A percentile compares a stretch with the other conserved stretches of the same genome.
These are phyloP conservation scores for Poecilia latipinna DNA, from an alignment of 2,113 vertebrate species.

Conservation along the genomic window DNA sequence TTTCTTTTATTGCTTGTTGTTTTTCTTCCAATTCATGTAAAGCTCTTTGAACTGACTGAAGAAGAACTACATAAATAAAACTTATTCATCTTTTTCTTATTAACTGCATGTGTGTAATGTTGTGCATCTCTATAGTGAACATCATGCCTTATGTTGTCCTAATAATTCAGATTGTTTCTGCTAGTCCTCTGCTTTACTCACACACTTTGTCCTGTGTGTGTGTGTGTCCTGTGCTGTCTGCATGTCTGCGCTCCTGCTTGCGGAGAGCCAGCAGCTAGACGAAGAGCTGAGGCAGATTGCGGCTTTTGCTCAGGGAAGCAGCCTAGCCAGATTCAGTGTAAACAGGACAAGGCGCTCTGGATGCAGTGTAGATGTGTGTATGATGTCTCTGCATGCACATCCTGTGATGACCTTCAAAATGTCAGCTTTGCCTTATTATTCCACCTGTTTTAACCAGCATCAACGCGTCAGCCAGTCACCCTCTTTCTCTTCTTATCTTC, in stretches of 20 bases:
- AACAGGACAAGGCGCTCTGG: slow-evolving; percentile 33
- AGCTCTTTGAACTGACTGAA: too few relatives aligned
- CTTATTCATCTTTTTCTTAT: too few relatives aligned
- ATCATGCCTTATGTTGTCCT: not conserved
- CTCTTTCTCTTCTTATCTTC: not conserved
- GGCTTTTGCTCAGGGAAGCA: slow-evolving; percentile 48
- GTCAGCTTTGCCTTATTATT: slow-evolving; percentile 3
- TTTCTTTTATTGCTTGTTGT: too few relatives aligned
- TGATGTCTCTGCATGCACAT: slow-evolving; percentile 29
- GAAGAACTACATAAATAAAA: too few relatives aligned
- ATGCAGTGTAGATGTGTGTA: slow-evolving; percentile 63
- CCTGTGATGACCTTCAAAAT: slow-evolving; percentile 3
- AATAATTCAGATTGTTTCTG: not conserved
- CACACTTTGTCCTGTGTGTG: slow-evolving; percentile 24
- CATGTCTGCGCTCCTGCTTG: slow-evolving; percentile 26
- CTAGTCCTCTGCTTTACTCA: slow-evolving; percentile 9
- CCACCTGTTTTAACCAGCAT: not conserved
- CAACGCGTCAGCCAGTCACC: not conserved
- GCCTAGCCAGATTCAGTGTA: slow-evolving; percentile 58
- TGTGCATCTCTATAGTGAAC: too few relatives aligned
- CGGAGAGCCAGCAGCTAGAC: slow-evolving; percentile 42
- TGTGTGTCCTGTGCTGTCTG: not conserved
- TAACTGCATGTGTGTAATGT: too few relatives aligned
- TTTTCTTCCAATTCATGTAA: too few relatives aligned
- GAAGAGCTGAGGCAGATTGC: slow-evolving; percentile 59